phyloP scores from a whole-genome alignment of 1,140 invertebrate species.

The Armadillidium nasatum region DNA sequence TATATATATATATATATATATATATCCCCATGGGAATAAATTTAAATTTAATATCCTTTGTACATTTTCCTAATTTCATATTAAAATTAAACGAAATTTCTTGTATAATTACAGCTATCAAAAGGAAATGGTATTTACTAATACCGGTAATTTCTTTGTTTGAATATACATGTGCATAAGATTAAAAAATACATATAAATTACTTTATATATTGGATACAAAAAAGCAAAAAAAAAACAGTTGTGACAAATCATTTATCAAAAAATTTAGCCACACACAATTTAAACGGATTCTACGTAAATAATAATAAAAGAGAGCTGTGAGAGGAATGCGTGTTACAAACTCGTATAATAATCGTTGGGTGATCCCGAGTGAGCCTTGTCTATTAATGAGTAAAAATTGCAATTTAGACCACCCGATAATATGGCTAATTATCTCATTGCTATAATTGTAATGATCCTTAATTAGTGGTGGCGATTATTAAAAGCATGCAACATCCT shows the following conservation, averaged over 20 bases:
- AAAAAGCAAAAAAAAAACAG: not conserved
- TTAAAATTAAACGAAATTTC: too few relatives aligned
- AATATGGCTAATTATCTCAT: conserved; percentile 3
- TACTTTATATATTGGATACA: too few relatives aligned
- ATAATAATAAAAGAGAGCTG: not conserved
- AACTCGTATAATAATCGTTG: not conserved
- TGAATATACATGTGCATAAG: too few relatives aligned
- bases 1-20: too few relatives aligned
- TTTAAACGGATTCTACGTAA: not conserved
- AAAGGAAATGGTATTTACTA: too few relatives aligned
- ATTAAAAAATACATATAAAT: too few relatives aligned
- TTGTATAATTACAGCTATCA: too few relatives aligned
- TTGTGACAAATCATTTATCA: not conserved
- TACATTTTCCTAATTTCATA: too few relatives aligned
- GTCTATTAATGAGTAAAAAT: conserved; percentile 1
- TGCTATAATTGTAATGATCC: not conserved
- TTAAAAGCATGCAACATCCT: conserved; percentile 12
- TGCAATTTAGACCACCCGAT: not conserved
- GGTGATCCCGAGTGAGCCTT: not conserved
- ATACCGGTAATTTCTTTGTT: too few relatives aligned
- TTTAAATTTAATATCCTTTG: too few relatives aligned
- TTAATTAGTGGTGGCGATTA: not conserved
- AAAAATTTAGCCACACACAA: not conserved
- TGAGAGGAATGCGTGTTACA: not conserved
- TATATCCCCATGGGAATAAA: too few relatives aligned